Percentiles rank a stretch among this genome's conserved stretches.
Conservation (phyloP, 2,888 invertebrate species). For the Pristionchus japonicus region DNA sequence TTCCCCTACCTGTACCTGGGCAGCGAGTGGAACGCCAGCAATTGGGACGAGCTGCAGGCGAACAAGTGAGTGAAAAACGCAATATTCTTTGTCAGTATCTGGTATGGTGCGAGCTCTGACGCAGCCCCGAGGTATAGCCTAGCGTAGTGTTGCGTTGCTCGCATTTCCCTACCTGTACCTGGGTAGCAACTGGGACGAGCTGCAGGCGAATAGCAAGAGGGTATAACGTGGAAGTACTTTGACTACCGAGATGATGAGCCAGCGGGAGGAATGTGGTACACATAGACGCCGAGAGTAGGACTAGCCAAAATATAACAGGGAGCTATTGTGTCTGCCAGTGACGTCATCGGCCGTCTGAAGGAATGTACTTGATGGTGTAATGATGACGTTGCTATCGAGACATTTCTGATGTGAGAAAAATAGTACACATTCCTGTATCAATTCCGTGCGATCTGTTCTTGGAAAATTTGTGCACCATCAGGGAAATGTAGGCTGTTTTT, state of each 20-base stretch:
- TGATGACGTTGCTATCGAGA: too few relatives aligned
- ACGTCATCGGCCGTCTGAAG: background rate
- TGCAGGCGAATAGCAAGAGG: constrained; percentile 80
- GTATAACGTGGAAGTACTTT: background rate
- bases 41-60: constrained; percentile 93
- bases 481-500: too few relatives aligned
- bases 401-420: too few relatives aligned
- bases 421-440: too few relatives aligned
- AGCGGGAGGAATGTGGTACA: too few relatives aligned
- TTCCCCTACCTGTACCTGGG: constrained; percentile 97
- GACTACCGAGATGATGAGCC: too few relatives aligned
- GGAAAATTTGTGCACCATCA: too few relatives aligned
- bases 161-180: constrained; percentile 97
- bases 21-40: constrained; percentile 99
- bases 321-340: background rate
- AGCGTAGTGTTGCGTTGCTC: constrained; percentile 80
- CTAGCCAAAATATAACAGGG: background rate
- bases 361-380: background rate
- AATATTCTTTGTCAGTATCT: too few relatives aligned
- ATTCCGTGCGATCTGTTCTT: too few relatives aligned
- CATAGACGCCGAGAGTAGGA: too few relatives aligned
- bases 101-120: too few relatives aligned
- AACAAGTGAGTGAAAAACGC: constrained; percentile 85
- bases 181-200: constrained; percentile 96
- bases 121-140: too few relatives aligned